Percentiles rank a stretch among this genome's conserved stretches.
phyloP scores from a whole-genome alignment of 1,140 invertebrate genomes.

The Capitella teleta region DNA sequence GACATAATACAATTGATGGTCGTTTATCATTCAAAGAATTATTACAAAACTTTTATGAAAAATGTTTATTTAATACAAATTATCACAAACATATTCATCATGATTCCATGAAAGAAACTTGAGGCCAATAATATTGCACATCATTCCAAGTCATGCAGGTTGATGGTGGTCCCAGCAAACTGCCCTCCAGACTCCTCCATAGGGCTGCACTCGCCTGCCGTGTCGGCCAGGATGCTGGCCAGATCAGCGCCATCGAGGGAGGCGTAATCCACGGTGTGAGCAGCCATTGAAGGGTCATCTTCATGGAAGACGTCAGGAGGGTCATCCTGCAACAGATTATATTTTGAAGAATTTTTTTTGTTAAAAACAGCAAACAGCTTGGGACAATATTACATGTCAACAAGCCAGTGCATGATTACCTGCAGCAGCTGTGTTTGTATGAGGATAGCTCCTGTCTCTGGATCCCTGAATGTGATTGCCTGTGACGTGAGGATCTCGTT shows the following conservation, averaged over 20 bases:
- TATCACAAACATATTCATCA: constrained; percentile 5
- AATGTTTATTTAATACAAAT: no score
- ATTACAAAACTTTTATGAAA: no score
- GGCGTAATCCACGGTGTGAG: constrained; percentile 16
- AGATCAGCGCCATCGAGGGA: neutral
- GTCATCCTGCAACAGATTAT: constrained; percentile 27
- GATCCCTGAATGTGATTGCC: constrained; percentile 32
- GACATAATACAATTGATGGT: no score
- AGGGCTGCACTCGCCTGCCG: neutral
- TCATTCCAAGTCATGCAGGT: constrained; percentile 44
- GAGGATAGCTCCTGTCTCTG: constrained; percentile 36
- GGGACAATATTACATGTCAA: neutral
- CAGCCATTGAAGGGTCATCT: constrained; percentile 15
- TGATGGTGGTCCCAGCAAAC: constrained; percentile 44
- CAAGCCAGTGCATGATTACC: constrained; percentile 14
- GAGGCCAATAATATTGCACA: no score
- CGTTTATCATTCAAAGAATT: no score
- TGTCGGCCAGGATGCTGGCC: neutral
- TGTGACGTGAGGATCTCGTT: constrained; percentile 16
- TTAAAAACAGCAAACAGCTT: neutral
- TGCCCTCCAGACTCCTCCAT: constrained; percentile 37
- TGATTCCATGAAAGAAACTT: constrained; percentile 6
- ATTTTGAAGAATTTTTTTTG: neutral
- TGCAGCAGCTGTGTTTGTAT: constrained; percentile 38
- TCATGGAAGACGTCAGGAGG: constrained; percentile 28